These are phyloP conservation scores for Amblyopsis rosae DNA, from an alignment of 2,113 vertebrate species.

Conservation along the genomic window DNA sequence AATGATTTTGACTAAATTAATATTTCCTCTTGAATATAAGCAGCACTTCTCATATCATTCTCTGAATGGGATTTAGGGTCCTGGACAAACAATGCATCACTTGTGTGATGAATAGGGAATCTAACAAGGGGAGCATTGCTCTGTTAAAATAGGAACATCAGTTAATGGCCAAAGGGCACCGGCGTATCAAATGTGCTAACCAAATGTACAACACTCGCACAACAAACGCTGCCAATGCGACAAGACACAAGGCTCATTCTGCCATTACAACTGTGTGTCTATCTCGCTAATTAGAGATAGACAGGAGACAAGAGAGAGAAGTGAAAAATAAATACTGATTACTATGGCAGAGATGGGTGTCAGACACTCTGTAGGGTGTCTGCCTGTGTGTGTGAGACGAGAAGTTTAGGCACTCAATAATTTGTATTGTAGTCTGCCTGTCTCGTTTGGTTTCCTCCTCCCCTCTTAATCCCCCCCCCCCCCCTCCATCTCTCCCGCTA, in stretches of 20 bases:
- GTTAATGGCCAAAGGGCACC: too few relatives aligned
- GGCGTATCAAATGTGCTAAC: too few relatives aligned
- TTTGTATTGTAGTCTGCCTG: conserved; percentile 5
- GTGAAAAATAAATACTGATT: conserved; percentile 57
- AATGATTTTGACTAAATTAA: too few relatives aligned
- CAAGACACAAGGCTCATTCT: background rate
- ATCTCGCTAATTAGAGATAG: conserved; percentile 25
- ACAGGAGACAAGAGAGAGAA: conserved; percentile 26
- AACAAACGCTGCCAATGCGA: background rate
- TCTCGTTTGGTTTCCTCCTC: background rate
- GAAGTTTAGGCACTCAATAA: background rate
- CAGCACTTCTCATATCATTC: too few relatives aligned
- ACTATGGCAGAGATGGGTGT: conserved; percentile 71
- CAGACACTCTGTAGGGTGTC: conserved; percentile 65
- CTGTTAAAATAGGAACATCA: too few relatives aligned
- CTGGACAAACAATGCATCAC: too few relatives aligned
- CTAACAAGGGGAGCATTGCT: too few relatives aligned
- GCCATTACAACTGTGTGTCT: background rate
- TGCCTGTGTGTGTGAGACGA: conserved; percentile 1
- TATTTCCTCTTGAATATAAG: too few relatives aligned
- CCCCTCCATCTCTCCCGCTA: background rate
- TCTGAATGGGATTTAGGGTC: too few relatives aligned
- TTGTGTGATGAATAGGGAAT: too few relatives aligned
- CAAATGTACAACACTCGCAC: background rate
- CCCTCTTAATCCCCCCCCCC: background rate